phyloP scores from a whole-genome alignment of 2,113 vertebrate genomes.

The Toxostoma redivivum region DNA sequence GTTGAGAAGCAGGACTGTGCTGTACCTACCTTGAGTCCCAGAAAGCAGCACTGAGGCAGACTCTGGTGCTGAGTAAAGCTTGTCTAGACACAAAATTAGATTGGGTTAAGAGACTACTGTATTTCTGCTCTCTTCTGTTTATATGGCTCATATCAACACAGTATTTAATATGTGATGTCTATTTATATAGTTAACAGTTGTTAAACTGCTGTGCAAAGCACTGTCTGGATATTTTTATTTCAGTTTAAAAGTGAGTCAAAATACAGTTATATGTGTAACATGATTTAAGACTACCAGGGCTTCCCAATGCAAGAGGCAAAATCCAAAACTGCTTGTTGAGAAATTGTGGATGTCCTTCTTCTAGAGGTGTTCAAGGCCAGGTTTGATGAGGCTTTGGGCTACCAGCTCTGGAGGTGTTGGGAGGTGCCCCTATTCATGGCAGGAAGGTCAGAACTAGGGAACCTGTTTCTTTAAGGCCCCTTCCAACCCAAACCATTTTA shows the following conservation, averaged over 20 bases:
- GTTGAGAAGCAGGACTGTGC: not conserved
- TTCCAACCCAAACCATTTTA: not conserved
- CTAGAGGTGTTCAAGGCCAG: not conserved
- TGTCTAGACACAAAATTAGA: constrained; percentile 40
- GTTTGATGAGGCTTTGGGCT: not conserved
- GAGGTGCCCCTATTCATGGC: not conserved
- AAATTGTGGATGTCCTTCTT: not conserved
- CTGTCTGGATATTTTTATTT: constrained; percentile 42
- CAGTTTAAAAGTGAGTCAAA: constrained; percentile 41
- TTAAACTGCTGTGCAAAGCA: constrained; percentile 33
- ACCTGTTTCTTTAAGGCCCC: not conserved
- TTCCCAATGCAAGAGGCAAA: not conserved
- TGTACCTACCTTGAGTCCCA: not conserved
- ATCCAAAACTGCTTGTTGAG: not conserved
- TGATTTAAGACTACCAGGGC: not conserved
- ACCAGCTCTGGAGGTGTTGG: not conserved
- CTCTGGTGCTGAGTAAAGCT: not conserved
- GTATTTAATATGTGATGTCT: constrained; percentile 21
- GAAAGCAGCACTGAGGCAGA: not conserved
- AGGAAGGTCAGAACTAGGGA: not conserved
- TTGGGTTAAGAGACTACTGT: not conserved
- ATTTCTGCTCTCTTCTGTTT: constrained; percentile 48
- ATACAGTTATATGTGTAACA: not conserved
- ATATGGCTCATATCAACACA: constrained; percentile 37
- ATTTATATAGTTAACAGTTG: constrained; percentile 45